These are phyloP conservation scores for Acrobasis consociella DNA, from an alignment of 2,888 invertebrate genomes.

Conservation along the genomic window DNA sequence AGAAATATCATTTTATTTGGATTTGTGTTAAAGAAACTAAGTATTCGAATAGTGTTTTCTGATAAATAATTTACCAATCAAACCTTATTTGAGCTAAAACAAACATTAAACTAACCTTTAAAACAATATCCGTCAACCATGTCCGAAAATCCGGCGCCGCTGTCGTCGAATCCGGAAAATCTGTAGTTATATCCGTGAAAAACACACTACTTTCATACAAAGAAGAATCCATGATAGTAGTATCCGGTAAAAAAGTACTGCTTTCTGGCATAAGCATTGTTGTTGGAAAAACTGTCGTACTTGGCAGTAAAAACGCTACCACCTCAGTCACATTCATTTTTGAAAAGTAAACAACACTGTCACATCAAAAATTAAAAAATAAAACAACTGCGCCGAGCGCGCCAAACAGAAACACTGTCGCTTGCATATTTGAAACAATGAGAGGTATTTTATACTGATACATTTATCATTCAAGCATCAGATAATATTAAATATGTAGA, in stretches of 20 bases:
- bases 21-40: too few species aligned
- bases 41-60: too few species aligned
- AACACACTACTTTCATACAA: conserved; percentile 15
- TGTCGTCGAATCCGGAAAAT: conserved; percentile 40
- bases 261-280: conserved; percentile 28
- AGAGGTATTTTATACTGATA: conserved; percentile 49
- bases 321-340: conserved; percentile 53
- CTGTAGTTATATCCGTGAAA: conserved; percentile 31
- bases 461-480: conserved; percentile 53
- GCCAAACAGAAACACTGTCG: conserved; percentile 46
- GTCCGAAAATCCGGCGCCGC: conserved; percentile 54
- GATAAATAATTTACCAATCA: too few species aligned
- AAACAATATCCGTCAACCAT: conserved; percentile 60
- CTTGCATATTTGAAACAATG: conserved; percentile 39
- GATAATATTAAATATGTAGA: conserved; percentile 48
- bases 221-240: conserved; percentile 38
- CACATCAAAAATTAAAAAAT: conserved; percentile 34
- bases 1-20: too few species aligned
- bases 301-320: conserved; percentile 21
- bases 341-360: conserved; percentile 34
- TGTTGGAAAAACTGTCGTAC: conserved; percentile 11
- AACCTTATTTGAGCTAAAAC: too few species aligned
- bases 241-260: conserved; percentile 38
- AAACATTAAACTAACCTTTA: conserved; percentile 58
- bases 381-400: conserved; percentile 36